phyloP scores from a whole-genome alignment of 2,888 invertebrate genomes.

The Halictus ligatus region DNA sequence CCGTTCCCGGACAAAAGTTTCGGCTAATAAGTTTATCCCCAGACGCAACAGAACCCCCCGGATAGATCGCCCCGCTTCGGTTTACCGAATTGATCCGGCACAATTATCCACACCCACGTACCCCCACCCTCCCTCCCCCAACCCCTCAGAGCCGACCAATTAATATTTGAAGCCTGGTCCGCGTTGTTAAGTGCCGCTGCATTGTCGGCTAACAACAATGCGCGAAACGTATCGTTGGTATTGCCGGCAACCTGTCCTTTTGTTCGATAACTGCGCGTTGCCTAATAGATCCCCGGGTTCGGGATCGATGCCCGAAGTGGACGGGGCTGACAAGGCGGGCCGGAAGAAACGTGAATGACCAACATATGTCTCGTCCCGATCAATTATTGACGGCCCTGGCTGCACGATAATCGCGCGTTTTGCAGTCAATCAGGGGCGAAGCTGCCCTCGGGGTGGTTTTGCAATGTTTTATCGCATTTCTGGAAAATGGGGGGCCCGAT shows the following conservation, averaged over 20 bases:
- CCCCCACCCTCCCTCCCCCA: not conserved
- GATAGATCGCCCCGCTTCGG: not conserved
- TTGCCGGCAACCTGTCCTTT: conserved; percentile 60
- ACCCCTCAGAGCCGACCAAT: not conserved
- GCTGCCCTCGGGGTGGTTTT: not conserved
- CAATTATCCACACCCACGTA: not conserved
- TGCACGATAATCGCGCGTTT: conserved; percentile 44
- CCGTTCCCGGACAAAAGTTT: not conserved
- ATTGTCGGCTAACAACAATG: conserved; percentile 50
- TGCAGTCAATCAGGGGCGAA: conserved; percentile 26
- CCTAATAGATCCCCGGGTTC: conserved; percentile 45
- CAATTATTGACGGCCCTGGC: conserved; percentile 38
- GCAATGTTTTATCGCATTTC: not conserved
- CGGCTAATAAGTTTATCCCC: not conserved
- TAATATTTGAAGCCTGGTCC: conserved; percentile 41
- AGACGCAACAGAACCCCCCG: not conserved
- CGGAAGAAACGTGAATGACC: conserved; percentile 77
- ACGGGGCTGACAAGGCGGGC: conserved; percentile 64
- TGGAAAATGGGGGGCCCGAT: not conserved
- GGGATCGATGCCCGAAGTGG: conserved; percentile 48
- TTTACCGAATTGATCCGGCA: not conserved
- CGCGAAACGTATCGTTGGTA: conserved; percentile 39
- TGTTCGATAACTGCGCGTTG: conserved; percentile 74
- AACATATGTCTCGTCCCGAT: conserved; percentile 74
- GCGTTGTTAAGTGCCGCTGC: conserved; percentile 34